Evolutionary conservation across 2,888 invertebrate species (phyloP).

Genomic region (Hemithea aestivaria): DNA sequence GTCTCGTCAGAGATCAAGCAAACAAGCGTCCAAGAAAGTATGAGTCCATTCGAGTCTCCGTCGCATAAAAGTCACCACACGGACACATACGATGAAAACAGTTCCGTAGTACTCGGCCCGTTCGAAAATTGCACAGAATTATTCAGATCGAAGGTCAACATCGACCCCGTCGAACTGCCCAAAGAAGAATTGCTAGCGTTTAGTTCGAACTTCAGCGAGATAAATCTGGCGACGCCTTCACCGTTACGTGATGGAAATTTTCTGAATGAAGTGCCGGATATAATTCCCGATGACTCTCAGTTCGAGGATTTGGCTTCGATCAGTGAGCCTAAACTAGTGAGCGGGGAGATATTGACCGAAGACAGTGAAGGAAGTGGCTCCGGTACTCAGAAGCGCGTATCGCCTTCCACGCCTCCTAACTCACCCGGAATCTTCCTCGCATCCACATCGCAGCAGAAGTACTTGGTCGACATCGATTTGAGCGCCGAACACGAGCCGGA

Average conservation of each 20-base stretch:
- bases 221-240: constrained; percentile 69
- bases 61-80: constrained; percentile 63
- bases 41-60: constrained; percentile 69
- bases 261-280: constrained; percentile 70
- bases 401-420: constrained; percentile 67
- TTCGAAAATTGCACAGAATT: constrained; percentile 78
- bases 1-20: constrained; percentile 50
- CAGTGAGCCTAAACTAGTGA: constrained; percentile 42
- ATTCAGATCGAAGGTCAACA: constrained; percentile 68
- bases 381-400: constrained; percentile 56
- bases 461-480: constrained; percentile 59
- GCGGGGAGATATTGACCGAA: constrained; percentile 33
- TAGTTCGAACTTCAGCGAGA: constrained; percentile 76
- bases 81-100: constrained; percentile 70
- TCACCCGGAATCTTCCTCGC: constrained; percentile 65
- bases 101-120: constrained; percentile 78
- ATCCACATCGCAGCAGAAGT: constrained; percentile 60
- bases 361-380: constrained; percentile 49
- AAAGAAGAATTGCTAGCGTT: constrained; percentile 74
- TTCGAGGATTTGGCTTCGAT: constrained; percentile 52
- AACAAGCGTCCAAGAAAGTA: constrained; percentile 48
- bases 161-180: constrained; percentile 58
- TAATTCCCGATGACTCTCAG: constrained; percentile 51
- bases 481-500: constrained; percentile 33
- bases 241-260: constrained; percentile 68